Evolutionary conservation across 2,113 vertebrate species (phyloP), one percentile per base, ranked within the genome.

Genomic region (Mustela nigripes): DNA sequence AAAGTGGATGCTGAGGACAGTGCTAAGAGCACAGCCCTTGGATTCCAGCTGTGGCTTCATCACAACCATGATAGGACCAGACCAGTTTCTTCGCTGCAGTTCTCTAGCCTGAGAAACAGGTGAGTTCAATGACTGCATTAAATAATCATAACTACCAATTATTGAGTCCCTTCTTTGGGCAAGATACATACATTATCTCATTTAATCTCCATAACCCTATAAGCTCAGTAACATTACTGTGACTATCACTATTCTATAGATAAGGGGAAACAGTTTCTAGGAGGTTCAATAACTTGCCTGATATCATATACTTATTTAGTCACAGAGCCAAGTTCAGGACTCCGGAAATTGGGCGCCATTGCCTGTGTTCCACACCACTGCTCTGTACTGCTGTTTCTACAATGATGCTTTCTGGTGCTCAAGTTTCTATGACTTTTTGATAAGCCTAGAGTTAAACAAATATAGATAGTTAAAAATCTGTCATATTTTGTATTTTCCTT

Each of bases 1-100:
- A 73, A 62, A 88, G n/a, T 7, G 11, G 45, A 74, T 80, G 36
- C 33, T 14, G 8, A 11, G 16, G 31, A 39, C n/a, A 33, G 12
- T 8, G 11, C 4, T 18, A 4, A 39, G 39, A 45, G 19, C 5
- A 14, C 7, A 45, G 5, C 26, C 12, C 26, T 63, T 33, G 74
- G 39, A 36, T 45, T 36, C 48, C 60, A 62, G 28, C 90, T 69
- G 50, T n/a, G 45, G 42, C 9, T 82, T 36, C 11, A 1, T 36
- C 67, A 11, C 5, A 1, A 2, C 28, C 2, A 1, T 21, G 9
- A 48, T 63, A 26, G n/a, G 31, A 4, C 18, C 33, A 0, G 0
- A n/a, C 8, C 1, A 9, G 1, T n/a, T 33, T 85, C n/a, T 28
- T 31, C 1, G 3, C 5, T 76, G 22, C 14, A 22, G 22, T 9